Evolutionary conservation across 2,113 vertebrate genomes (phyloP), one percentile per base, ranked within the genome.

Genomic region (Alethe diademata): DNA sequence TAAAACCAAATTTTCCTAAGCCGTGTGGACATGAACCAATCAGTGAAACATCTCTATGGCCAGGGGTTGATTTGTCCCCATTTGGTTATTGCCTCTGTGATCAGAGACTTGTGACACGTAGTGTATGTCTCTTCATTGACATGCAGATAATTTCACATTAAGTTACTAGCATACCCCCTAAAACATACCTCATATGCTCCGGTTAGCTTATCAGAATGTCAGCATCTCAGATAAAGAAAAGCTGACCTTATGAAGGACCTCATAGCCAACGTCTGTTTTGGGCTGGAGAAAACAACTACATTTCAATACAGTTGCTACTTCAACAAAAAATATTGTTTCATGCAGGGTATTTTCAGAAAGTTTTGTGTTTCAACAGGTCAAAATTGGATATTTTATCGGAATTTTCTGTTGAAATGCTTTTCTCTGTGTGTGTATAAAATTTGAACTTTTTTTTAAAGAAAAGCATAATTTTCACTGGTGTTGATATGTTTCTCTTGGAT

Each of bases 11-110:
- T 72, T 58, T 51, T 72, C 8, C 15, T 62, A 14, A 85, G 20
- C 53, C 25, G 0, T 15, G 24, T 33, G 11, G 26, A 31, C 31
- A 31, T 1, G 0, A 78, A 58, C 3, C 9, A 48, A 26, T 18
- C 38, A 64, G 17, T 58, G 10, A 31, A 76, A 47, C 11, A 67
- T 20, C 9, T 72, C 31, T 33, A 3, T 28, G 17, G 9, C 3
- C 19, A 43, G 11, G 12, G 17, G 62, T 13, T 48, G 26, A 10
- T 81, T 58, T 72, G 8, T 43, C 7, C 11, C 24, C 0, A 2
- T 38, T 88, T 40, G 20, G 11, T 56, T 48, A 51, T 14, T 67
- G 26, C 4, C 12, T 62, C 11, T 80, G 20, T 53, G 26, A 48
- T 2, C 8, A 76, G 35, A 48, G n/a, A 26, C 23, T n/a, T 57